A percentile compares a stretch with the other conserved stretches of the same genome.
phyloP scores from a whole-genome alignment of 37 sponge, comb jelly and placozoan species.

The Cliona cf. orientalis region DNA sequence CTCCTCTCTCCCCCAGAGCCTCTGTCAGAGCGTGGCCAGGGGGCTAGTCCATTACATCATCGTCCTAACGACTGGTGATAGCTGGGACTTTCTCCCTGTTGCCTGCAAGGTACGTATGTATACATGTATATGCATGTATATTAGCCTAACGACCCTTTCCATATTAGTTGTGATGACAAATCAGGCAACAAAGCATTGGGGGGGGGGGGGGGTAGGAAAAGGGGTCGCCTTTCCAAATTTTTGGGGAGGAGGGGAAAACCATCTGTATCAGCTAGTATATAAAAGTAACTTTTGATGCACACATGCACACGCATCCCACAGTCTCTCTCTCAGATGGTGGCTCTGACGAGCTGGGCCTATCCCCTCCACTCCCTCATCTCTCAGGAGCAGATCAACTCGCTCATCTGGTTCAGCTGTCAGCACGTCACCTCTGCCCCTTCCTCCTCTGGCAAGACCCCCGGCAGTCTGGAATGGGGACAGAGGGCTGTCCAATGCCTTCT shows the following conservation, averaged over 20 bases:
- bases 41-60: conserved; percentile 35
- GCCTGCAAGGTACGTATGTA: conserved; percentile 46
- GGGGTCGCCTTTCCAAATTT: no score
- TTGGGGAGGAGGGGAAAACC: no score
- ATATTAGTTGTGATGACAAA: not conserved
- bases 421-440: not conserved
- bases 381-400: conserved; percentile 25
- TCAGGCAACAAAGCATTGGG: no score
- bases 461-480: conserved; percentile 33
- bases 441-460: not conserved
- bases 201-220: no score
- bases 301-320: not conserved
- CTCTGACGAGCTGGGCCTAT: not conserved
- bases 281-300: not conserved
- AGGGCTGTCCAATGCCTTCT: conserved; percentile 25
- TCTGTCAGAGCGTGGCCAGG: conserved; percentile 18
- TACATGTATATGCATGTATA: not conserved
- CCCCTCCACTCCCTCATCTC: conserved; percentile 26
- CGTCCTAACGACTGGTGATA: not conserved
- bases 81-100: conserved; percentile 25
- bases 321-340: conserved; percentile 10
- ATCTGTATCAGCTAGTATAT: not conserved
- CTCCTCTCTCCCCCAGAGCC: conserved; percentile 2
- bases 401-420: conserved; percentile 24
- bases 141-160: not conserved